phyloP scores from a whole-genome alignment of 2,113 vertebrate species.

The Myotis lucifugus region DNA sequence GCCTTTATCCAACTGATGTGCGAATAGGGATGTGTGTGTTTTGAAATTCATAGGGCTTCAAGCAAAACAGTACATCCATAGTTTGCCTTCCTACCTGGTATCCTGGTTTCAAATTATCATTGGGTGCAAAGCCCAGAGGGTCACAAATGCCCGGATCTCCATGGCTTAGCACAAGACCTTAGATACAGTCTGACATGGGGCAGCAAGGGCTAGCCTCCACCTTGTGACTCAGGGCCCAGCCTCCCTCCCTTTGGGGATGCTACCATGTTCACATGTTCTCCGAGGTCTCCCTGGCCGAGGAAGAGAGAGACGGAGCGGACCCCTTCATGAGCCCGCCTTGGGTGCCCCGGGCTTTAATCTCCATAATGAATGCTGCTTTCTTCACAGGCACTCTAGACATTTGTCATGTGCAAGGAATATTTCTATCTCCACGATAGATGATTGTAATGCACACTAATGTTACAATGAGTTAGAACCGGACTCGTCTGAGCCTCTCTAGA shows the following conservation, averaged over 20 bases:
- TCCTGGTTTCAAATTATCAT: neutral
- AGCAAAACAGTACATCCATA: neutral
- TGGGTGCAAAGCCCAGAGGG: neutral
- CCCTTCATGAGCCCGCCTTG: neutral
- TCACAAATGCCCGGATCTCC: neutral
- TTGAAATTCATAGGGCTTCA: neutral
- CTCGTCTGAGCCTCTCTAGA: neutral
- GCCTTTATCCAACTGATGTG: neutral
- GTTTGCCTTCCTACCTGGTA: neutral
- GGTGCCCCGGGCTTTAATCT: slow-evolving; percentile 2
- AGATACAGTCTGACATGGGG: neutral
- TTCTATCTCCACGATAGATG: neutral
- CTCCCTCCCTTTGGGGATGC: neutral
- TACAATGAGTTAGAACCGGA: neutral
- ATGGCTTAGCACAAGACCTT: neutral
- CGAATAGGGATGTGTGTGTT: neutral
- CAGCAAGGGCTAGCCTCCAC: neutral
- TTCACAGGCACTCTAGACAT: neutral
- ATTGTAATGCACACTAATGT: neutral
- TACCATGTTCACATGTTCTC: neutral
- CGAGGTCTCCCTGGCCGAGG: neutral
- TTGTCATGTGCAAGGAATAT: neutral
- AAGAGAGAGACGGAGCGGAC: neutral
- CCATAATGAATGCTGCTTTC: neutral
- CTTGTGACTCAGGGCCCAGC: neutral